Base-by-base conservation (phyloP, 1,140 invertebrate genomes). In the Mycetomoellerius zeteki region DNA sequence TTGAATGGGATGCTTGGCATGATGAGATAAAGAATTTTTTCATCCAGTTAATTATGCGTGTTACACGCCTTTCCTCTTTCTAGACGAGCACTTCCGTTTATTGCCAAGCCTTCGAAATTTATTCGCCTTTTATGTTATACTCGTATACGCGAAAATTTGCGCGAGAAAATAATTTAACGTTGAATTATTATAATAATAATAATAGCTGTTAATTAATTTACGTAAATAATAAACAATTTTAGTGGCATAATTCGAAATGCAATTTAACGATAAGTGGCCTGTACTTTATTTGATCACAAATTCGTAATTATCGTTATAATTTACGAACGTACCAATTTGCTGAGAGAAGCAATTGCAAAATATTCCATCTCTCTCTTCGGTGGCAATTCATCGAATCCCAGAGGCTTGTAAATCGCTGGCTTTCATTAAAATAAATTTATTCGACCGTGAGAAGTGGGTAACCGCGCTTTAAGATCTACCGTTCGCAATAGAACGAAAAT, bases 11-110 rank as follows among this genome's bases (percentile, higher is more conserved):
- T 60, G 54, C 54, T 73, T 37, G 16, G 69, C 24, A 43, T 47
- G 69, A 87, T 64, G 91, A 82, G 78, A 67, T 50, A 75, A 90
- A 93, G 89, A 93, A 93, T 93, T 93, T 93, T 93, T 93, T 91
- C 64, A 10, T 73, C 76, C 54, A 88, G 91, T 93, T 93, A 93
- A 94, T 93, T 93, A 86, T 86, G 81, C 87, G 78, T 76, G 72
- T 90, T 85, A 91, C 87, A 86, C 87, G 80, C 58, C 84, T 82
- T 85, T 72, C 86, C 76, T 88, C 85, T 89, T 75, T 87, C 58
- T 30, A 86, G 43, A 89, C 81, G 80, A 90, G 73, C 37, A 81
- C 76, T 86, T 81, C 62, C 43, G n/a, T n/a, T 71, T 78, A 43
- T 78, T 43, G 47, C 3, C 47, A 16, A 50, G 6, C 37, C 14